Conservation (phyloP, 1,140 invertebrate species). For the Hypsibius dujardini region DNA sequence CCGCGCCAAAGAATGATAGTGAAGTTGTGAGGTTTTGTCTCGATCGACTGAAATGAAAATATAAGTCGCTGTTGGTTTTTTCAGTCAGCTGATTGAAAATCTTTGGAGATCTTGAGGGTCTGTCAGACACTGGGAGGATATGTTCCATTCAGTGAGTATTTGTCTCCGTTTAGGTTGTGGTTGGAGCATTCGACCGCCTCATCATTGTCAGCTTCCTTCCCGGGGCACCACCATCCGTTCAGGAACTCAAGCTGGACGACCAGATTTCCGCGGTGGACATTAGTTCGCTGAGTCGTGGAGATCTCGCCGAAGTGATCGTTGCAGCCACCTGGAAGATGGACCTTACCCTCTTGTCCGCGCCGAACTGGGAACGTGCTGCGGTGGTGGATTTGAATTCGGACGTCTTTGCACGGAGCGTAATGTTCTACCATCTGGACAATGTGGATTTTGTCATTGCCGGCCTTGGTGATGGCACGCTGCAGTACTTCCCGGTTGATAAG, state of each 20-base stretch:
- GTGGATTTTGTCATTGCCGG: constrained; percentile 38
- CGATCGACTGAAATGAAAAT: too few relatives aligned
- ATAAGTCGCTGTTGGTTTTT: too few relatives aligned
- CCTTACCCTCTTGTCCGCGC: not conserved
- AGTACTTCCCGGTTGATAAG: constrained; percentile 78
- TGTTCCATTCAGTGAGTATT: too few relatives aligned
- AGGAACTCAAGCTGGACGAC: not conserved
- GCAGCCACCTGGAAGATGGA: constrained; percentile 5
- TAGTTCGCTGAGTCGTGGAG: not conserved
- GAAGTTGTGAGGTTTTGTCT: too few relatives aligned
- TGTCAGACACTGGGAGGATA: too few relatives aligned
- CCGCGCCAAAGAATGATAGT: too few relatives aligned
- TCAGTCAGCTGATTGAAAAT: too few relatives aligned
- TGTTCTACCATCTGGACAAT: not conserved
- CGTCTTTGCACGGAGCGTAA: not conserved
- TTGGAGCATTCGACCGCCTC: not conserved
- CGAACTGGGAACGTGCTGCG: not conserved
- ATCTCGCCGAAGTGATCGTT: not conserved
- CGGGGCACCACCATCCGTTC: not conserved
- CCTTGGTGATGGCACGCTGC: constrained; percentile 89
- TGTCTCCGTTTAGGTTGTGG: not conserved
- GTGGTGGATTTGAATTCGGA: not conserved
- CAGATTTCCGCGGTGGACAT: constrained; percentile 5
- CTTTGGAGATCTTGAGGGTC: too few relatives aligned
- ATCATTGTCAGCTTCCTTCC: not conserved